Conservation (phyloP, 2,888 invertebrate species). For the Beris morrisii region DNA sequence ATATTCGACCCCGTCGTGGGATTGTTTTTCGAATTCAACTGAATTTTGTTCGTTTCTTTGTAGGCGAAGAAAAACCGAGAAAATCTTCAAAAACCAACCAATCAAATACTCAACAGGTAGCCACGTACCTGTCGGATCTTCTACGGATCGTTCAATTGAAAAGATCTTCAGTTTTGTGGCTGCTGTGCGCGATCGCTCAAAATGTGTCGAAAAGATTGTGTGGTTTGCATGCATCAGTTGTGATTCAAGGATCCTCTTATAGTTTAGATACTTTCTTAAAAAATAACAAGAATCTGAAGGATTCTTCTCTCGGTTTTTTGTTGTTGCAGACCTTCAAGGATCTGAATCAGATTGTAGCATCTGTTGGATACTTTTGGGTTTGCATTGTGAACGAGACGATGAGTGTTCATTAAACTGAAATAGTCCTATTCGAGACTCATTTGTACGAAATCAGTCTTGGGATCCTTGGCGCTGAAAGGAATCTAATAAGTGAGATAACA, state of each 20-base stretch:
- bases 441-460: conserved; percentile 11
- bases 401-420: conserved; percentile 30
- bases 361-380: conserved; percentile 16
- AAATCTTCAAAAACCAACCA: conserved; percentile 2
- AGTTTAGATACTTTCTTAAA: too few species aligned
- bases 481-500: not conserved
- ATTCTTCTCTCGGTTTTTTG: too few species aligned
- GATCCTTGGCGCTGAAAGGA: conserved; percentile 3
- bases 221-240: conserved; percentile 11
- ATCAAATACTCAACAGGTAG: conserved; percentile 31
- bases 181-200: not conserved
- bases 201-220: conserved; percentile 21
- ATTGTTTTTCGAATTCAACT: conserved; percentile 2
- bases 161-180: conserved; percentile 1
- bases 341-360: conserved; percentile 15
- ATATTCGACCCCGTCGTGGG: not conserved
- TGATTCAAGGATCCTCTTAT: conserved; percentile 14
- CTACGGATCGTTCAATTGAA: conserved; percentile 7
- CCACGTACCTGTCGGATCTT: conserved; percentile 19
- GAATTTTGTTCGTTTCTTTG: conserved; percentile 18
- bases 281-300: too few species aligned
- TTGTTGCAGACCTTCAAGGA: conserved; percentile 1
- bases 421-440: conserved; percentile 6
- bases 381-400: conserved; percentile 17
- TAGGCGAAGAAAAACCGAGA: not conserved